Base-by-base conservation (phyloP, 2,113 vertebrate species). In the Poicephalus meyeri region DNA sequence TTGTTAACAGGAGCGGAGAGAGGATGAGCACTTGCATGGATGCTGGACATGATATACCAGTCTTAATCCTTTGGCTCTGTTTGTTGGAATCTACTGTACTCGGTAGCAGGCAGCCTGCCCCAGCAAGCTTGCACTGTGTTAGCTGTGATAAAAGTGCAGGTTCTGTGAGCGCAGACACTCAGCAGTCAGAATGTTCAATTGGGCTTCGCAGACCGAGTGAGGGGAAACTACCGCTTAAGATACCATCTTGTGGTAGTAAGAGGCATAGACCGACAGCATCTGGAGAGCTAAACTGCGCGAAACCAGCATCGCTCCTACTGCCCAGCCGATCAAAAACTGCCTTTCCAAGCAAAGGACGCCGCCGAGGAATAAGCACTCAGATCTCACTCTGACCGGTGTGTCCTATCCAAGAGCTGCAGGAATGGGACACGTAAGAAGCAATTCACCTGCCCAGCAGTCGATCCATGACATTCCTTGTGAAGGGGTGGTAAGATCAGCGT, bases 211-310 rank as follows among this genome's bases (percentile, higher is more conserved):
- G 74, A 86, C 42, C 33, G 5, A 61, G 39, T 0, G 63, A 53
- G 71, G 52, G 31, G 74, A 86, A 83, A 7, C 6, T 29, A 7
- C 53, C 1, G 15, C 63, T 63, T 10, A 41, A 88, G 86, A 26
- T 80, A 77, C 92, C 94, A 90, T 90, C 95, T 91, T 42, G 88
- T 92, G 91, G 94, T 26, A 23, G 60, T 2, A 3, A 63, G 80
- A 84, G 69, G 80, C 72, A 84, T 46, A 53, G 80, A 41, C 49
- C 26, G 5, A 5, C 9, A 31, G 24, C 69, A 25, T 53, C 70
- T 6, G 66, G 39, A 21, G 13, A 14, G 18, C 20, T 6, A 6
- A 47, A 19, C 13, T 11, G 4, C 2, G 20, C 6, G 35, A 21
- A 55, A 26, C 46, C 21, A 85, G 37, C 56, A 2, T 17, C n/a